A percentile compares a stretch with the other conserved stretches of the same genome.
Conservation (phyloP, 2,113 vertebrate genomes). For the Poicephalus meyeri region DNA sequence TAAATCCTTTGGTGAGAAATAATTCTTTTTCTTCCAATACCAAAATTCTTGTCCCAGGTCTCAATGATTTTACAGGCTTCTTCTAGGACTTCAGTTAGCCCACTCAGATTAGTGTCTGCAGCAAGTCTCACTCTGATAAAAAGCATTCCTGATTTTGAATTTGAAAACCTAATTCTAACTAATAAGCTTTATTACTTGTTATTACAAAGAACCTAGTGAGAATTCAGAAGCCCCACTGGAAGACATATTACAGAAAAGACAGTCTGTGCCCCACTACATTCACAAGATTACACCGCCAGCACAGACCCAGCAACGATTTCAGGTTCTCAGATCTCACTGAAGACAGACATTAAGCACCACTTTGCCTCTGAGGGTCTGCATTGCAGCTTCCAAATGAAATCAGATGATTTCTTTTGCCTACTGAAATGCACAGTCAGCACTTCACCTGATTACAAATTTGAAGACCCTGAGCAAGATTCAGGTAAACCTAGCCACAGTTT, state of each 20-base stretch:
- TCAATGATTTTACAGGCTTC: background rate
- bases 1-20: background rate
- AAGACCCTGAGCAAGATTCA: background rate
- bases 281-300: background rate
- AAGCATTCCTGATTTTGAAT: background rate
- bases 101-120: background rate
- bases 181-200: background rate
- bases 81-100: background rate
- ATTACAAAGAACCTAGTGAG: background rate
- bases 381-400: background rate
- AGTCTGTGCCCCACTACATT: background rate
- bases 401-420: background rate
- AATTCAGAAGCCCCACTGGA: background rate
- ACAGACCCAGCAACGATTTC: background rate
- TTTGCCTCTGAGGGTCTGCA: background rate
- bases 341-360: background rate
- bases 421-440: background rate
- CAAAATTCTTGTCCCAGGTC: background rate
- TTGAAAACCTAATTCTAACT: background rate
- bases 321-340: background rate
- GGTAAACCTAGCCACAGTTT: background rate
- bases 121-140: background rate
- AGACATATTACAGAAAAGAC: background rate
- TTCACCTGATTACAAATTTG: background rate
- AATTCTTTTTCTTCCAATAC: background rate